Percentiles rank a stretch among this genome's conserved stretches.
These are phyloP conservation scores for Rhombomys opimus DNA, from an alignment of 2,113 vertebrate genomes.

Conservation along the genomic window DNA sequence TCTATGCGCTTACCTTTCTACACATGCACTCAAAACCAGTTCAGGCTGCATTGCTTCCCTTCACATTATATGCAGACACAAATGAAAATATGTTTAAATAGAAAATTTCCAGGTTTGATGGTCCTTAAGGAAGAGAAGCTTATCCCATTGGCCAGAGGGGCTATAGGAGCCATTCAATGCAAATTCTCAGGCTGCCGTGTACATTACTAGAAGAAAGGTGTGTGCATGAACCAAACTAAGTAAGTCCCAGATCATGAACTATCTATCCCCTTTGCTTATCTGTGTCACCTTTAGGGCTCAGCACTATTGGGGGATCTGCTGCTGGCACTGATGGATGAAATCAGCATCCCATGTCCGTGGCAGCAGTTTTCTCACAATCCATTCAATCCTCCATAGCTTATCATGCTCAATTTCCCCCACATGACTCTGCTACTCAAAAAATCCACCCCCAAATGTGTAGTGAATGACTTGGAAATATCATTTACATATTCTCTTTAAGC, in stretches of 20 bases:
- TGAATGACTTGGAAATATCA: not conserved
- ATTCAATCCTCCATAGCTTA: not conserved
- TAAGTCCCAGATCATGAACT: not conserved
- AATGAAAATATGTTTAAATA: not conserved
- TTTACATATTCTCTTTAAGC: not conserved
- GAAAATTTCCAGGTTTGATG: not conserved
- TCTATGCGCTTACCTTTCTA: not conserved
- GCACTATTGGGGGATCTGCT: fast-evolving
- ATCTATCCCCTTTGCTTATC: no score
- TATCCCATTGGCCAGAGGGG: not conserved
- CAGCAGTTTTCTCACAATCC: no score
- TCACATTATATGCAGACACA: not conserved
- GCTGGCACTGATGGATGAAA: not conserved
- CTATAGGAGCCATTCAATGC: not conserved
- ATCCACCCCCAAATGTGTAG: not conserved
- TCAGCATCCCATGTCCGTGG: not conserved
- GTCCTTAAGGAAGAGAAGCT: not conserved
- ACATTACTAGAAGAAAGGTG: not conserved
- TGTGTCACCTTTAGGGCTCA: not conserved
- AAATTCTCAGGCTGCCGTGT: not conserved
- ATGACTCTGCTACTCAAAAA: not conserved
- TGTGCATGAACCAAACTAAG: not conserved
- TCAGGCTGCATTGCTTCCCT: not conserved
- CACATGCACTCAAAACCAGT: not conserved
- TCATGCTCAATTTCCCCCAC: not conserved